A percentile compares a stretch with the other conserved stretches of the same genome.
Evolutionary conservation across 2,113 vertebrate genomes (phyloP).

Genomic region (Crotalus tigris): DNA sequence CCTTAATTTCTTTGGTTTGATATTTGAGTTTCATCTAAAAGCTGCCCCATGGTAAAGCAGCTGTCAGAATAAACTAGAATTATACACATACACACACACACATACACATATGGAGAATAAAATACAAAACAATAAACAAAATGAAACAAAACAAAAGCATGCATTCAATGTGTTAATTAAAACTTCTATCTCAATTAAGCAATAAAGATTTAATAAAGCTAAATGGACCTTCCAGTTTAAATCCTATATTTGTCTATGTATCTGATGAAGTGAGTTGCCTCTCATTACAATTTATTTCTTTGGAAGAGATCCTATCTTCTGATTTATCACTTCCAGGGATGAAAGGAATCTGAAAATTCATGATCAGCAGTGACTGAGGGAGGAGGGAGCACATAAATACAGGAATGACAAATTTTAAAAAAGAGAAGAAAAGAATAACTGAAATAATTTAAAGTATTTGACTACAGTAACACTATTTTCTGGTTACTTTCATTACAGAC

Average conservation of each 20-base stretch:
- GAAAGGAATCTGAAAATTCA: not conserved
- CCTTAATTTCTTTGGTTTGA: not conserved
- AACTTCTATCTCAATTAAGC: not conserved
- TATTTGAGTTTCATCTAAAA: not conserved
- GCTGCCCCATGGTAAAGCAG: not conserved
- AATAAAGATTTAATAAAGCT: not conserved
- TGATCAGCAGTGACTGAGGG: not conserved
- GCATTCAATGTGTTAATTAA: not conserved
- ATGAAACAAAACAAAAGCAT: no score
- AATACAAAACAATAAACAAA: no score
- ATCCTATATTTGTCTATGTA: not conserved
- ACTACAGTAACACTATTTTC: slow-evolving; percentile 34
- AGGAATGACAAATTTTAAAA: slow-evolving; percentile 27
- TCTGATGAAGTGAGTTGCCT: not conserved
- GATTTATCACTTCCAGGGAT: not conserved
- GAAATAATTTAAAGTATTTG: slow-evolving; percentile 18
- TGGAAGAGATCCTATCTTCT: not conserved
- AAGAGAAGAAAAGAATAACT: slow-evolving; percentile 13
- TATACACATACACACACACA: not conserved
- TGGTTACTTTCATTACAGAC: slow-evolving; percentile 38
- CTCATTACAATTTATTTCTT: not conserved
- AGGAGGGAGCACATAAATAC: not conserved
- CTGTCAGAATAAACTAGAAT: not conserved
- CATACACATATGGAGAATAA: no score
- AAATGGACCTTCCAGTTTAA: not conserved